Evolutionary conservation across 2,113 vertebrate genomes (phyloP).

Genomic region (Arenaria interpres): DNA sequence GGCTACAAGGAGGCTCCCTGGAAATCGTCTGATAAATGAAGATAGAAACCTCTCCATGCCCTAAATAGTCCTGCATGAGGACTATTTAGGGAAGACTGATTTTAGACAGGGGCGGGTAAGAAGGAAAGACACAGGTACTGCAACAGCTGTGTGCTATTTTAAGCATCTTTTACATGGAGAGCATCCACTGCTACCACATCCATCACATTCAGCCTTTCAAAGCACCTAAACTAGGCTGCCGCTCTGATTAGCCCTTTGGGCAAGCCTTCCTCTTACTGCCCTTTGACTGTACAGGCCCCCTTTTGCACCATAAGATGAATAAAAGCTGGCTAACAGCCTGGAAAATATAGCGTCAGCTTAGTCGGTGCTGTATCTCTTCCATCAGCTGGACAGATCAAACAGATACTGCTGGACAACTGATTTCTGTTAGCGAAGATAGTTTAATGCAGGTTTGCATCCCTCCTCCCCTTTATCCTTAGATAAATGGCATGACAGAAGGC

Average conservation of each 20-base stretch:
- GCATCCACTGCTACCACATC: not conserved
- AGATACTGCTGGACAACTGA: conserved; percentile 35
- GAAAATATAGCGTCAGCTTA: not conserved
- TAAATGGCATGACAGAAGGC: conserved; percentile 51
- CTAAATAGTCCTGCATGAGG: not conserved
- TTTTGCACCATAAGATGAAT: not conserved
- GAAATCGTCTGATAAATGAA: not conserved
- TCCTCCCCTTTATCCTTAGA: conserved; percentile 41
- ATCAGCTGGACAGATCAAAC: conserved; percentile 47
- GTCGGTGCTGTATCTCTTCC: not conserved
- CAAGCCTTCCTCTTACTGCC: not conserved
- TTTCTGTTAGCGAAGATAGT: conserved; percentile 43
- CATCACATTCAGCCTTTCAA: not conserved
- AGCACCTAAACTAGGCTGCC: not conserved
- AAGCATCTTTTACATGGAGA: not conserved
- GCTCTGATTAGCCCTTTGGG: not conserved
- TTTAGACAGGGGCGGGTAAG: not conserved
- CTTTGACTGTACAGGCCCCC: not conserved
- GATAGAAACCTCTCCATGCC: not conserved
- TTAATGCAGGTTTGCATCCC: conserved; percentile 41
- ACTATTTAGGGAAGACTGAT: not conserved
- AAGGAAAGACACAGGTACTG: not conserved
- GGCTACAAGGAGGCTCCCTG: not conserved
- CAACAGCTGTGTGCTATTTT: not conserved
- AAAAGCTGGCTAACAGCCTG: conserved; percentile 28